phyloP scores from a whole-genome alignment of 2,888 invertebrate species.

The Hyposoter dolosus region DNA sequence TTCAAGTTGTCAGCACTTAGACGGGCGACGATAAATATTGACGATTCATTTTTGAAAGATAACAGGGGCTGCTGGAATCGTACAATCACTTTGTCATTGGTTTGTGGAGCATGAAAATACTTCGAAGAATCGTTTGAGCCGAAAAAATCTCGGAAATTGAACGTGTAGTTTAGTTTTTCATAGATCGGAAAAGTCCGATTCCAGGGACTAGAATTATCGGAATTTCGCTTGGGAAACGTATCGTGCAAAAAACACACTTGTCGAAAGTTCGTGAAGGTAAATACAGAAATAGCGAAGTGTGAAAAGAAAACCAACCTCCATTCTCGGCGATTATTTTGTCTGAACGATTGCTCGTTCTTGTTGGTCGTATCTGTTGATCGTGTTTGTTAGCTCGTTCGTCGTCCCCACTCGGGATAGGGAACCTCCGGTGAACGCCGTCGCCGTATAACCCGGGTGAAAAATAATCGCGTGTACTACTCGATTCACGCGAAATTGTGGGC shows the following conservation, averaged over 20 bases:
- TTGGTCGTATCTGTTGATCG: conserved; percentile 26
- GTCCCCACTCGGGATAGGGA: conserved; percentile 18
- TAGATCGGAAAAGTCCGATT: neutral
- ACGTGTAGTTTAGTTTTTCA: neutral
- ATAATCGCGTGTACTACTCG: conserved; percentile 37
- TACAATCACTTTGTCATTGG: neutral
- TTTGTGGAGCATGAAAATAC: neutral
- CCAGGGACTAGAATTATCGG: neutral
- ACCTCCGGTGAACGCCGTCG: conserved; percentile 16
- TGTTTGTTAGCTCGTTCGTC: conserved; percentile 38
- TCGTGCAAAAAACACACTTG: neutral
- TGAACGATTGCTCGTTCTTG: conserved; percentile 29
- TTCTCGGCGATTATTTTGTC: conserved; percentile 59
- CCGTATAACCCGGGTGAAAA: conserved; percentile 28
- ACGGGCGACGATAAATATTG: neutral
- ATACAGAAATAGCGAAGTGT: neutral
- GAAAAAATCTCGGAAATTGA: neutral
- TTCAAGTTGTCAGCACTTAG: neutral
- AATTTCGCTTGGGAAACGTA: neutral
- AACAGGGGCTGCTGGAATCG: neutral
- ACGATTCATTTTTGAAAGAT: neutral
- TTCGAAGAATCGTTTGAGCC: neutral
- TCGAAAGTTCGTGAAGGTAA: neutral
- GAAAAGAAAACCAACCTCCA: conserved; percentile 76
- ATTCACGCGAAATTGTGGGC: conserved; percentile 15